Percentiles rank a stretch among this genome's conserved stretches.
phyloP scores from a whole-genome alignment of 2,797 vertebrate genomes.

The Macropus fuliginosus region DNA sequence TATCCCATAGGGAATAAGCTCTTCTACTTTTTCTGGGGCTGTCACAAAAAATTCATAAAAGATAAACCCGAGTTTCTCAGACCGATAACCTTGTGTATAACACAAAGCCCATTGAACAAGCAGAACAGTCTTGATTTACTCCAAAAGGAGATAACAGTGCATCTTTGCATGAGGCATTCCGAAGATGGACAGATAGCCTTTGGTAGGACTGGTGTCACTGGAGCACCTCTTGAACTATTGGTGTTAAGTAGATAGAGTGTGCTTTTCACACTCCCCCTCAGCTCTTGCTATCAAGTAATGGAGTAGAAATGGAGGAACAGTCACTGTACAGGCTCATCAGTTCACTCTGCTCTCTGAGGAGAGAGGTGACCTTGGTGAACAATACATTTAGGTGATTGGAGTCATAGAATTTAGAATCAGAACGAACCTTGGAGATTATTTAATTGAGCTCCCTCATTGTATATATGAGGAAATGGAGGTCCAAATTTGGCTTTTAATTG shows the following conservation, averaged over 20 bases:
- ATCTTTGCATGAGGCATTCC: neutral
- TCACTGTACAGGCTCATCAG: neutral
- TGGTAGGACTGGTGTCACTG: neutral
- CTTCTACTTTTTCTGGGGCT: neutral
- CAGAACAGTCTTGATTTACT: neutral
- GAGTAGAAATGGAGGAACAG: neutral
- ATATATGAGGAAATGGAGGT: neutral
- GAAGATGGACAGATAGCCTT: neutral
- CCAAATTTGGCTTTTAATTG: neutral
- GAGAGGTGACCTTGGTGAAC: too few relatives aligned
- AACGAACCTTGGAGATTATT: neutral
- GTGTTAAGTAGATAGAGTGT: neutral
- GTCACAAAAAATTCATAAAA: neutral
- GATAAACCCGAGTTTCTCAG: neutral
- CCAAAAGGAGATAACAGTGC: neutral
- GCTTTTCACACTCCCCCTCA: neutral
- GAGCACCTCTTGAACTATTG: neutral
- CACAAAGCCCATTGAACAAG: conserved; percentile 61
- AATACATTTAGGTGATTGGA: neutral
- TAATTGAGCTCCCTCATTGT: neutral
- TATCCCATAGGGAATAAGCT: neutral
- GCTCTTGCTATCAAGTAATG: neutral
- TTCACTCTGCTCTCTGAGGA: neutral
- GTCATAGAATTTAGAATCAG: neutral
- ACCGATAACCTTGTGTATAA: neutral